A percentile compares a stretch with the other conserved stretches of the same genome.
Evolutionary conservation across 1,140 invertebrate genomes (phyloP).

Genomic region (Cotesia glomerata): DNA sequence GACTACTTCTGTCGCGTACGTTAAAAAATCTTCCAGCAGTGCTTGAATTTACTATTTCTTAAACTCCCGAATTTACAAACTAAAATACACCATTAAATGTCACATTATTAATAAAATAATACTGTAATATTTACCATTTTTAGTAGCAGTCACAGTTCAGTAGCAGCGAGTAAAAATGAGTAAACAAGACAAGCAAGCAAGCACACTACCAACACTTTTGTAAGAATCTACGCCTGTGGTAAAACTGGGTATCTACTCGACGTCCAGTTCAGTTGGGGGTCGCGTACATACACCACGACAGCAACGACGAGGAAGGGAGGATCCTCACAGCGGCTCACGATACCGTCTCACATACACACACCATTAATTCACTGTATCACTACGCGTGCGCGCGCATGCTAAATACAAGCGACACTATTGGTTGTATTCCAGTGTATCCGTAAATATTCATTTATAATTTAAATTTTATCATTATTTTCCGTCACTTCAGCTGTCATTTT

Average conservation of each 20-base stretch:
- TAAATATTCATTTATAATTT: no score
- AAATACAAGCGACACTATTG: neutral
- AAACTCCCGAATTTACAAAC: neutral
- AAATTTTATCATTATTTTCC: no score
- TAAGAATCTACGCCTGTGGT: conserved; percentile 43
- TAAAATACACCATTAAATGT: neutral
- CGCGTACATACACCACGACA: conserved; percentile 46
- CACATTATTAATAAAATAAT: neutral
- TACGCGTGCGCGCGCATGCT: conserved; percentile 52
- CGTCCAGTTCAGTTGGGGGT: conserved; percentile 46
- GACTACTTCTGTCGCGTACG: neutral
- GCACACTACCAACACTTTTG: conserved; percentile 51
- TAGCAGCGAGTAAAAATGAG: conserved; percentile 38
- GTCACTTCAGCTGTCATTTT: neutral
- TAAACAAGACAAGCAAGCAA: conserved; percentile 40
- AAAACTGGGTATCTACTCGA: conserved; percentile 41
- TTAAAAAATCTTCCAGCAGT: neutral
- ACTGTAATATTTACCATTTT: conserved; percentile 50
- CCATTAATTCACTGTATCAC: conserved; percentile 37
- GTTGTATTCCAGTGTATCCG: conserved; percentile 12
- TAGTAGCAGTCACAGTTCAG: conserved; percentile 35
- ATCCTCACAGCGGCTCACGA: conserved; percentile 42
- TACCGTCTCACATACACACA: conserved; percentile 20
- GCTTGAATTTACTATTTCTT: neutral
- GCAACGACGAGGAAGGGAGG: conserved; percentile 52